Percentiles rank a stretch among this genome's conserved stretches.
These are phyloP conservation scores for Lacerta agilis DNA, from an alignment of 2,797 vertebrate genomes.

Conservation along the genomic window DNA sequence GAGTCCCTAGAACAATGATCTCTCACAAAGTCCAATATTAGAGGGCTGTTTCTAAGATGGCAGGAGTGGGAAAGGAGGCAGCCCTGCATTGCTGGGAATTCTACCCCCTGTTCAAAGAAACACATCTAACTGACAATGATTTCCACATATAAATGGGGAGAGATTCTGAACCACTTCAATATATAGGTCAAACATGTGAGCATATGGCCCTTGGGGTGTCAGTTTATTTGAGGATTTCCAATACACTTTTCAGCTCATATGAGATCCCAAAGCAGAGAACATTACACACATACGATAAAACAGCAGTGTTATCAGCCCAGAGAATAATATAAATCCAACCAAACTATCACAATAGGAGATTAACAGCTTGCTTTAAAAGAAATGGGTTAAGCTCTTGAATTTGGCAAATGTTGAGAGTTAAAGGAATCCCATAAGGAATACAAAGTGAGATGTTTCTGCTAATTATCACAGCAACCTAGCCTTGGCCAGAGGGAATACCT, in stretches of 20 bases:
- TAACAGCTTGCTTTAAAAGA: background rate
- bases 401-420: background rate
- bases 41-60: constrained; percentile 29
- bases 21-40: background rate
- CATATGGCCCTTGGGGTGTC: no score
- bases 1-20: constrained; percentile 44
- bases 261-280: no score
- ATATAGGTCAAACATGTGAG: no score
- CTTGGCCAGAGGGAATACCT: background rate
- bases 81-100: no score
- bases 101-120: no score
- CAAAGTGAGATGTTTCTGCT: background rate
- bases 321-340: background rate
- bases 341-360: background rate
- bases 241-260: no score
- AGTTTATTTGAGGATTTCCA: no score
- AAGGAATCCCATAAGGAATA: background rate
- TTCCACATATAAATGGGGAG: no score
- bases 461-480: background rate
- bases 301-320: background rate
- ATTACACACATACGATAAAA: background rate
- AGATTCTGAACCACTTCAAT: no score
- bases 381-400: background rate
- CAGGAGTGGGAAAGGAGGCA: background rate
- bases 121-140: no score